Conservation (phyloP, 2,888 invertebrate species). For the Pammene aurita region DNA sequence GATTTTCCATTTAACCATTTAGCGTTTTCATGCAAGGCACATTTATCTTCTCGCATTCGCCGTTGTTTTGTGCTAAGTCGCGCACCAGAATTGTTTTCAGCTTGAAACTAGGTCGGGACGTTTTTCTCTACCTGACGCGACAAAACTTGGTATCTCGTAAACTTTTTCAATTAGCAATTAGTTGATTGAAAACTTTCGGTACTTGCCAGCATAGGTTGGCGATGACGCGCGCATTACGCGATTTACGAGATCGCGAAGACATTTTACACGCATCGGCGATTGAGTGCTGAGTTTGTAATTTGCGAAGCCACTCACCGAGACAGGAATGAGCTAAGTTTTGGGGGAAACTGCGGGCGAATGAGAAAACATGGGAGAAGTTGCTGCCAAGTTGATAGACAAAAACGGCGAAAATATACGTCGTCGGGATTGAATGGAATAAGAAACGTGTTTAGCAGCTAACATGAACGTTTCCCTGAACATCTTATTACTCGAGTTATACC, state of each 20-base stretch:
- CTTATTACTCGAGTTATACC: slow-evolving; percentile 21
- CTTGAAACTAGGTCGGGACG: slow-evolving; percentile 59
- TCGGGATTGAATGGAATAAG: slow-evolving; percentile 64
- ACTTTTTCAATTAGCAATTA: slow-evolving; percentile 77
- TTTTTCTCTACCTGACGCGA: slow-evolving; percentile 59
- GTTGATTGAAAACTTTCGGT: slow-evolving; percentile 66
- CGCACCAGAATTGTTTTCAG: slow-evolving; percentile 55
- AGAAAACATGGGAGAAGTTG: slow-evolving; percentile 78
- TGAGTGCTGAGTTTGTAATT: slow-evolving; percentile 74
- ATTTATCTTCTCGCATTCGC: slow-evolving; percentile 38
- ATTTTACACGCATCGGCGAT: slow-evolving; percentile 78
- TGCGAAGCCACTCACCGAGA: slow-evolving; percentile 69
- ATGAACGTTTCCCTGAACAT: neutral
- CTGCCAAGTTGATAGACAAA: slow-evolving; percentile 72
- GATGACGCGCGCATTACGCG: slow-evolving; percentile 60
- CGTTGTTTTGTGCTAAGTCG: slow-evolving; percentile 41
- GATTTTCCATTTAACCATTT: neutral
- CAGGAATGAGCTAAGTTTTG: slow-evolving; percentile 76
- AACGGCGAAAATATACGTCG: slow-evolving; percentile 68
- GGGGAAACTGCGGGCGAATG: slow-evolving; percentile 71
- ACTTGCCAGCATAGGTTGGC: slow-evolving; percentile 46
- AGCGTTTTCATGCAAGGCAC: slow-evolving; percentile 19
- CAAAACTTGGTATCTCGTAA: slow-evolving; percentile 58
- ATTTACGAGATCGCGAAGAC: slow-evolving; percentile 72
- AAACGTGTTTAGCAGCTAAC: slow-evolving; percentile 19